Evolutionary conservation across 37 sponge, comb jelly and placozoan genomes (phyloP), one percentile per base, ranked within the genome.

Genomic region (Crambe crambe): DNA sequence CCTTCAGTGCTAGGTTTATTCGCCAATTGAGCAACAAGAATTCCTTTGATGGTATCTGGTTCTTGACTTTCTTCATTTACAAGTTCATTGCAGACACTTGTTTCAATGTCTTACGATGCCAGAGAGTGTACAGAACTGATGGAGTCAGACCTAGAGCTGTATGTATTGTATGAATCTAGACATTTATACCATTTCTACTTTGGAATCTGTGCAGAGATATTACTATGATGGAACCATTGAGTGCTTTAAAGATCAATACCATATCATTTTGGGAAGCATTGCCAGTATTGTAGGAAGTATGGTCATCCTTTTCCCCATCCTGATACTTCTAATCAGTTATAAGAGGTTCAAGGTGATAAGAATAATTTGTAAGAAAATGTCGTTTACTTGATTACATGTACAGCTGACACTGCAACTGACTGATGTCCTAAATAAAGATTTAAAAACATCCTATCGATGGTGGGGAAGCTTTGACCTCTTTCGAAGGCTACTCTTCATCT

Each of bases 11-110:
- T 27, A 59, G 78, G 3, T 70, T 68, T 35, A 58, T 68, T 75
- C 36, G 68, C 3, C 61, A 38, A 62, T 72, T 85, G 51, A 66
- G 78, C 22, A 35, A 85, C 32, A 37, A 47, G 9, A 68, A 43
- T 36, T 47, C 72, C 0, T 71, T 85, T n/a, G 43, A 35, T 8
- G 85, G 85, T 3, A 85, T 85, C 12, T 67, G 70, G 60, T 54
- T 85, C 38, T 37, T 85, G 18, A 27, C 20, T n/a, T 56, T 85
- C 62, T 56, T 85, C 37, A 57, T 42, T 8, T 78, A 78, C 85
- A 85, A 85, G 72, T 85, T 79, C 80, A 66, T 29, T 35, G 73
- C 74, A 27, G 86, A 86, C 59, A 86, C 73, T n/a, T 63, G 58
- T 21, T 37, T 66, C 37, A 44, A 66, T 30, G 1, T 86, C 21